Evolutionary conservation across 2,797 vertebrate species (phyloP).

Genomic region (Limosa lapponica): DNA sequence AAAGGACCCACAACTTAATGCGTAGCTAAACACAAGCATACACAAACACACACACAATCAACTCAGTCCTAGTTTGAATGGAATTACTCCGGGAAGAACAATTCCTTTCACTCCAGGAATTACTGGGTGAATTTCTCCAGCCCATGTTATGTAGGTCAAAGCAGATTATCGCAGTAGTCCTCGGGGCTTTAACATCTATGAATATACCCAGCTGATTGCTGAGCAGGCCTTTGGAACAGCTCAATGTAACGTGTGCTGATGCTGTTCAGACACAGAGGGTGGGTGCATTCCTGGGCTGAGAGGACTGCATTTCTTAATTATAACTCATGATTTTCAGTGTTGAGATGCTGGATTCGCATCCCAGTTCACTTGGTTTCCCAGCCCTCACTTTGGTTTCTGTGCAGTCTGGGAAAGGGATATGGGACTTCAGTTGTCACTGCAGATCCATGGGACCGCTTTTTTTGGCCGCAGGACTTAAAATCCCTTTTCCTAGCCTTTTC

Average conservation of each 20-base stretch:
- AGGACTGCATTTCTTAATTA: neutral
- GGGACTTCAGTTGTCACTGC: neutral
- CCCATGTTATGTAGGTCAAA: slow-evolving; percentile 61
- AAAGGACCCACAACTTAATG: neutral
- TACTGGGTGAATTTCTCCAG: slow-evolving; percentile 50
- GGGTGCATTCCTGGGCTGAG: neutral
- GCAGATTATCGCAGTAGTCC: slow-evolving; percentile 35
- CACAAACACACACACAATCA: neutral
- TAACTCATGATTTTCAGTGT: neutral
- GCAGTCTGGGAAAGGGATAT: neutral
- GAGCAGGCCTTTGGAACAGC: neutral
- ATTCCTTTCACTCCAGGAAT: slow-evolving; percentile 52
- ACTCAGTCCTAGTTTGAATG: slow-evolving; percentile 5
- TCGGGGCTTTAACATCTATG: slow-evolving; percentile 48
- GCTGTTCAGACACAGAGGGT: neutral
- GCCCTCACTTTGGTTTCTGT: neutral
- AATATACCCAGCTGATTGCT: slow-evolving; percentile 50
- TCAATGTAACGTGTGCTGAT: neutral
- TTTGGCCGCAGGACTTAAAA: neutral
- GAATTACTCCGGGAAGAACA: slow-evolving; percentile 13
- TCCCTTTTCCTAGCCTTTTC: neutral
- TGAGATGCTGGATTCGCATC: neutral
- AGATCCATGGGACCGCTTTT: neutral
- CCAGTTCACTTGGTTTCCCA: neutral
- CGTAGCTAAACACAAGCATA: neutral